Base-by-base conservation (phyloP, 2,888 invertebrate species). In the Eustalomyia histrio region DNA sequence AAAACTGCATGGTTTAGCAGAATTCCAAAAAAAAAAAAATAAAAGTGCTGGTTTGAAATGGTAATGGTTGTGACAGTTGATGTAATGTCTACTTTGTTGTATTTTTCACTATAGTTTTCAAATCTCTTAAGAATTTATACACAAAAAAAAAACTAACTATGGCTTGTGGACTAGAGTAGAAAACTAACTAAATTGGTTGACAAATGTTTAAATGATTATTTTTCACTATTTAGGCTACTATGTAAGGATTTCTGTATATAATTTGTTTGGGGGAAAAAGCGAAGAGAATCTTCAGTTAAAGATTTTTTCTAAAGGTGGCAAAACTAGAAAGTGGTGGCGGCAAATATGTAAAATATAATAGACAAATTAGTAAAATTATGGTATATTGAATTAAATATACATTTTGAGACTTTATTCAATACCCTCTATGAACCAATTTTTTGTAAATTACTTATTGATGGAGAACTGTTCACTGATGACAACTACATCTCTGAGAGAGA, bases 1-100 rank as follows among this genome's bases (percentile, higher is more conserved):
- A n/a, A 33, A 60, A 52, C 9, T 74, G 50, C 58, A n/a, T 58
- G 35, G 16, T 18, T 65, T 39, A 74, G 65, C 58, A 52, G 50
- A 74, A 53, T 17, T 71, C 5, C 39, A 18, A 52, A 52, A 55
- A 33, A 60, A 35, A 60, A 24, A 55, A 10, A 55, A 55, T 47
- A n/a, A n/a, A n/a, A n/a, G n/a, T 47, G 33, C 10, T n/a, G 55
- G 53, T 33, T 55, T 63, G 9, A 58, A 68, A 55, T 72, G 8
- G 55, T 43, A 69, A 69, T 60, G 68, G 1, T 79, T 64, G 52
- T 69, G 74, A 79, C 74, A 74, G 74, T 74, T 79, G 74, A 79
- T 79, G 63, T 55, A 24, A 72, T 33, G 61, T 55, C 55, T 55
- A 50, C 16, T 43, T 50, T 67, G 35, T 24, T 21, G 63, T 2